Percentiles rank a stretch among this genome's conserved stretches.
phyloP scores from a whole-genome alignment of 2,888 invertebrate genomes.

The Drosophila barbarae region DNA sequence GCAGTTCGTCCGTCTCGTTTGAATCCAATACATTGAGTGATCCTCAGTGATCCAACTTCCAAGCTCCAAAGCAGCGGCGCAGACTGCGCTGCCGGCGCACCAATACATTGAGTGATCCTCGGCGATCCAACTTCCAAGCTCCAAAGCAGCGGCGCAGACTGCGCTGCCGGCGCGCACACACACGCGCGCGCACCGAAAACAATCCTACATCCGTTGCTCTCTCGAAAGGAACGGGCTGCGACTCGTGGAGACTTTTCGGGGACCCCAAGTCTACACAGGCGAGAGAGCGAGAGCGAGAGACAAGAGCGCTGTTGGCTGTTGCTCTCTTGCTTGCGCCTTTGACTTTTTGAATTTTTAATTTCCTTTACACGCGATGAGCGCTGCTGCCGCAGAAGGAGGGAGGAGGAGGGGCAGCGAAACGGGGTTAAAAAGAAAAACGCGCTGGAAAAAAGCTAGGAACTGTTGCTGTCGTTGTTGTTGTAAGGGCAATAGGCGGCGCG shows the following conservation, averaged over 20 bases:
- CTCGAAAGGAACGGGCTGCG: slow-evolving; percentile 61
- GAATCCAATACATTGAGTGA: slow-evolving; percentile 75
- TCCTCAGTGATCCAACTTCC: slow-evolving; percentile 57
- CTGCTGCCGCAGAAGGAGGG: slow-evolving; percentile 2
- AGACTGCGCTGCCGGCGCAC: slow-evolving; percentile 46
- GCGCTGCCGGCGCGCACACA: slow-evolving; percentile 48
- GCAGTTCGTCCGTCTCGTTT: slow-evolving; percentile 67
- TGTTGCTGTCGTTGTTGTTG: slow-evolving; percentile 34
- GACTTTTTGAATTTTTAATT: slow-evolving; percentile 74
- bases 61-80: slow-evolving; percentile 56
- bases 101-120: slow-evolving; percentile 75
- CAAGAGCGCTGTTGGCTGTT: slow-evolving; percentile 8
- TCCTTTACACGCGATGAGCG: slow-evolving; percentile 65
- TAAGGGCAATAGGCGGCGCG: slow-evolving; percentile 67
- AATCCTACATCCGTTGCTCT: slow-evolving; percentile 71
- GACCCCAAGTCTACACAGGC: slow-evolving; percentile 64
- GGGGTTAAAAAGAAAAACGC: slow-evolving; percentile 73
- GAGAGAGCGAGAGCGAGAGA: background rate
- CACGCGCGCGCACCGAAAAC: slow-evolving; percentile 19
- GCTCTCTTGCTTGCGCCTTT: slow-evolving; percentile 66
- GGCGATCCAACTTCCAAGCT: slow-evolving; percentile 47
- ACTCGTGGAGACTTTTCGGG: slow-evolving; percentile 40
- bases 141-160: slow-evolving; percentile 51
- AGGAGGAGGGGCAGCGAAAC: slow-evolving; percentile 51
- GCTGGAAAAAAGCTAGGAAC: slow-evolving; percentile 69